Evolutionary conservation across 1,140 invertebrate species (phyloP).

Genomic region (Platorchestia sp.): DNA sequence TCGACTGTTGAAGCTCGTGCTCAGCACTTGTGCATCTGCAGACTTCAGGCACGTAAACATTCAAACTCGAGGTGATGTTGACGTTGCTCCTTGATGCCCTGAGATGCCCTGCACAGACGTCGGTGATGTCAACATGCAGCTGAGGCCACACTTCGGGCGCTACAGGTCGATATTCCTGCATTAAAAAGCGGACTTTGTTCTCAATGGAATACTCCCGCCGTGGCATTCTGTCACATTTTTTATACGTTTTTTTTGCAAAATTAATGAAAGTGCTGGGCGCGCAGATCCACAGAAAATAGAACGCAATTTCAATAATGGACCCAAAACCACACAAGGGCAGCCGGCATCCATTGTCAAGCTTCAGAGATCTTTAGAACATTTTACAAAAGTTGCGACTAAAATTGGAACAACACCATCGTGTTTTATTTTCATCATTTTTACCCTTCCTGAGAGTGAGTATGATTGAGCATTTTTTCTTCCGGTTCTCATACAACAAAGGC

Average conservation of each 20-base stretch:
- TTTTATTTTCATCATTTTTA: background rate
- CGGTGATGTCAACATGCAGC: background rate
- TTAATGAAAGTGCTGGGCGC: background rate
- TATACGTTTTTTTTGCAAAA: background rate
- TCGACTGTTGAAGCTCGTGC: background rate
- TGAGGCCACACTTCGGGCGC: background rate
- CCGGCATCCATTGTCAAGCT: background rate
- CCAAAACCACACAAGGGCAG: background rate
- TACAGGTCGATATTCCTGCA: background rate
- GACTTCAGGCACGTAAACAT: background rate
- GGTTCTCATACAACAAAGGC: background rate
- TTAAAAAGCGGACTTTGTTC: background rate
- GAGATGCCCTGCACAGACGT: background rate
- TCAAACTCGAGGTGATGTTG: background rate
- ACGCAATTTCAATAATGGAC: constrained; percentile 1
- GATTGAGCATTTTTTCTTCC: background rate
- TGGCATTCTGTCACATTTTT: background rate
- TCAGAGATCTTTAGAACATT: background rate
- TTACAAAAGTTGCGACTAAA: background rate
- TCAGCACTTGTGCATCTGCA: background rate
- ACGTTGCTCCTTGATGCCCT: background rate
- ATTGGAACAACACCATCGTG: background rate
- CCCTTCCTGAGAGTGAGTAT: background rate
- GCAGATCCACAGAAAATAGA: background rate
- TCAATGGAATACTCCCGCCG: background rate